Evolutionary conservation across 2,888 invertebrate species (phyloP).

Genomic region (Andrena marginata): DNA sequence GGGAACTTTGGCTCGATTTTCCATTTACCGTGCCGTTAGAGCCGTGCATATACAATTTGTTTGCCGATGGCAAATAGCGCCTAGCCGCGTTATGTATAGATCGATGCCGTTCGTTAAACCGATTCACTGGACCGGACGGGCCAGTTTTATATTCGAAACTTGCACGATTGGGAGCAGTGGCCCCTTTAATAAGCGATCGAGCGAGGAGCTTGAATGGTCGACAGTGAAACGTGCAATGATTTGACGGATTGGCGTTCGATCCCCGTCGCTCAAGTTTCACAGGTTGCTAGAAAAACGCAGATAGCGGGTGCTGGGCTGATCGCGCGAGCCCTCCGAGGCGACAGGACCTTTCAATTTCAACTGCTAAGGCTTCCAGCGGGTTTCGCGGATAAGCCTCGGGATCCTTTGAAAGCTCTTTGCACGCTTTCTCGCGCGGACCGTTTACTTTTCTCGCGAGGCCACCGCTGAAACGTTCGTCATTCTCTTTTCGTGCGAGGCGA

Average conservation of each 20-base stretch:
- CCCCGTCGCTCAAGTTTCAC: slow-evolving; percentile 27
- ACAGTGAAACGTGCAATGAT: slow-evolving; percentile 18
- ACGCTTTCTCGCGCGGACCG: slow-evolving; percentile 20
- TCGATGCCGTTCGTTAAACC: slow-evolving; percentile 37
- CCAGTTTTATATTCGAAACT: not conserved
- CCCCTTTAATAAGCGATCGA: not conserved
- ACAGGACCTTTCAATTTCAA: slow-evolving; percentile 57
- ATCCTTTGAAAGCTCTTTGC: slow-evolving; percentile 59
- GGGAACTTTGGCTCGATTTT: not conserved
- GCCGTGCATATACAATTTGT: not conserved
- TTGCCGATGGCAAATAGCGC: slow-evolving; percentile 21
- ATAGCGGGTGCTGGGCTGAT: slow-evolving; percentile 13
- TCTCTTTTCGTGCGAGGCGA: slow-evolving; percentile 4
- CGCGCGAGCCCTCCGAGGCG: slow-evolving; percentile 20
- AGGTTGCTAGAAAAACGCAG: slow-evolving; percentile 1
- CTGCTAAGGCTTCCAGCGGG: slow-evolving; percentile 43
- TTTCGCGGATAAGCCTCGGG: slow-evolving; percentile 49
- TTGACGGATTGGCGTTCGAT: slow-evolving; percentile 9
- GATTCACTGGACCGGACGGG: slow-evolving; percentile 10
- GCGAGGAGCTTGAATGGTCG: not conserved
- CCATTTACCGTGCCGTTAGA: not conserved
- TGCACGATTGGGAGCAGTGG: not conserved
- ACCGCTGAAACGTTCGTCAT: slow-evolving; percentile 7
- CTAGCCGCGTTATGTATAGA: not conserved
- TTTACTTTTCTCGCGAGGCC: slow-evolving; percentile 35